phyloP scores from a whole-genome alignment of 1,140 invertebrate species.

The Orchestia grillus region DNA sequence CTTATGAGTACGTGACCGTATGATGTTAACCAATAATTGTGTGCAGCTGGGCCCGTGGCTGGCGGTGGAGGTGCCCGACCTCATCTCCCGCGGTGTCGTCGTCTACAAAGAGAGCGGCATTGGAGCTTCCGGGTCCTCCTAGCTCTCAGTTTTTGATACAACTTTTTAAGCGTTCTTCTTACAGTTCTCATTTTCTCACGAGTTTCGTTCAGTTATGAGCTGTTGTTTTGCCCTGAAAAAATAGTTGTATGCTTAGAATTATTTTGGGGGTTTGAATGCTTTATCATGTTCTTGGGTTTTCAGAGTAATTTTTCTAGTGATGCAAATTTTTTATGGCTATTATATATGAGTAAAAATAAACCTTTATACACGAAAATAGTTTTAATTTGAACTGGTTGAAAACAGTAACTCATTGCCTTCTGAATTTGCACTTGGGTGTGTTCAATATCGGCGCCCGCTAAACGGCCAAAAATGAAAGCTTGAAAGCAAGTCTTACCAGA shows the following conservation, averaged over 20 bases:
- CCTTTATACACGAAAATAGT: not conserved
- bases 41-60: constrained; percentile 66
- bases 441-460: too few species aligned
- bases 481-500: too few species aligned
- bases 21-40: too few species aligned
- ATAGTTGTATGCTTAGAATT: not conserved
- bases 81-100: constrained; percentile 63
- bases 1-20: not conserved
- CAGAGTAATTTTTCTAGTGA: not conserved
- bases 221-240: not conserved
- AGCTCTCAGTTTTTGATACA: not conserved
- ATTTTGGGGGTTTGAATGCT: not conserved
- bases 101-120: constrained; percentile 58
- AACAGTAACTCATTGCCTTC: not conserved
- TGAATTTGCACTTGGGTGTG: not conserved
- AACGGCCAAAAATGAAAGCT: too few species aligned
- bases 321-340: not conserved
- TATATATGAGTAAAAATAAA: not conserved
- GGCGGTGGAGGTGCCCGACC: constrained; percentile 66
- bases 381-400: not conserved
- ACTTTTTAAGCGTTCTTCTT: not conserved
- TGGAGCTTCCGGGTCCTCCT: constrained; percentile 26
- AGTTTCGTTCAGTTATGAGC: not conserved
- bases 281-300: not conserved
- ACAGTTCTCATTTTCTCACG: not conserved